Evolutionary conservation across 2,888 invertebrate genomes (phyloP), one percentile per base, ranked within the genome.

Genomic region (Heteromyza rotundicornis): DNA sequence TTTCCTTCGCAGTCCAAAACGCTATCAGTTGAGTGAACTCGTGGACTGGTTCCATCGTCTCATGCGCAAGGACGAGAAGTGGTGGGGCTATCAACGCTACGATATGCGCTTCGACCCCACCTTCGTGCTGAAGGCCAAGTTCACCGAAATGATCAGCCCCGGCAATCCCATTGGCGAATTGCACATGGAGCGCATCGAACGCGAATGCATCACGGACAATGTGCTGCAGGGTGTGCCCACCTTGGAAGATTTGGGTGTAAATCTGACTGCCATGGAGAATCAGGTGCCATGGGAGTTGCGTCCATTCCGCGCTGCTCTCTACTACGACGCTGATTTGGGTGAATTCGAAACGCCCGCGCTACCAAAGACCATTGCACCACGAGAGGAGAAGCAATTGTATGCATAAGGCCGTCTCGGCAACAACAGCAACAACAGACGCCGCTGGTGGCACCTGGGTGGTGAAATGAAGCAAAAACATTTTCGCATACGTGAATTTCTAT

Each of bases 241-340:
- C 0, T 83, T 97, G 58, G 93, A 94, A 81, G 97, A 97, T 85
- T 87, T 98, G 65, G 96, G 95, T 16, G 89, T 98, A 1, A 84
- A 83, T 35, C 86, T 93, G 59, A 92, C 90, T 0, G 77, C 84
- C 1, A 87, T 96, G 86, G 95, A 95, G 82, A 87, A 90, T 66
- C 90, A 91, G 80, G 89, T 80, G n/a, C 89, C 90, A 1, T 96
- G 92, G 91, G 92, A 94, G 78, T 80, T 96, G 68, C 88, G 87
- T 74, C 90, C 90, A 1, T 90, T 82, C 82, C 87, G 89, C 52
- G 87, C 87, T 20, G 87, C 88, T 68, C 85, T 86, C 64, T 91
- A 92, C 82, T 92, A 94, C 79, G 89, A 89, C 68, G 89, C 89
- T 59, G 87, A 89, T 73, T 73, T 92, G 22, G 92, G 92, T 65